A percentile compares a stretch with the other conserved stretches of the same genome.
phyloP scores from a whole-genome alignment of 2,113 vertebrate species.

The Brachyhypopomus gauderio region DNA sequence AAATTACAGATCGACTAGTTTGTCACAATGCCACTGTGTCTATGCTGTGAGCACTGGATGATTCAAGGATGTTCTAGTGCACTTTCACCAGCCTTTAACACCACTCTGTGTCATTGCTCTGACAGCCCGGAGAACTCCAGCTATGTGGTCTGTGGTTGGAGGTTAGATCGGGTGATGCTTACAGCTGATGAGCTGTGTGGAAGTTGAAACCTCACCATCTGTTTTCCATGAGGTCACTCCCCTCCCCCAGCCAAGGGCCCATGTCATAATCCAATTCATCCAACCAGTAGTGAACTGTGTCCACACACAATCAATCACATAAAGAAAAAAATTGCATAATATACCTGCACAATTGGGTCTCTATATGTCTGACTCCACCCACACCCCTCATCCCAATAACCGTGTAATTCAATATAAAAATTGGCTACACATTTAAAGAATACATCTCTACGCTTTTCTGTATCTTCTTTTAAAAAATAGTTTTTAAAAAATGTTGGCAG shows the following conservation, averaged over 20 bases:
- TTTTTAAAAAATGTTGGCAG: too few species aligned
- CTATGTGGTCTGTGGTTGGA: neutral
- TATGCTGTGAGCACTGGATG: neutral
- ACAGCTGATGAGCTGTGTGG: slow-evolving; percentile 67
- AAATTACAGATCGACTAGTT: neutral
- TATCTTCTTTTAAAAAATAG: neutral
- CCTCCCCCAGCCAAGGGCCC: slow-evolving; percentile 44
- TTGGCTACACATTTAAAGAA: neutral
- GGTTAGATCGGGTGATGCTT: slow-evolving; percentile 68
- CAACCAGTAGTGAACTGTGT: slow-evolving; percentile 36
- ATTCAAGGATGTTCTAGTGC: neutral
- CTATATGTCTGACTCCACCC: neutral
- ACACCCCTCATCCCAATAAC: neutral
- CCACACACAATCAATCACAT: slow-evolving; percentile 41
- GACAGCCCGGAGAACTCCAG: slow-evolving; percentile 7
- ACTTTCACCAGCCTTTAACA: neutral
- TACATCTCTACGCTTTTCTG: neutral
- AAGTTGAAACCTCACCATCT: slow-evolving; percentile 69
- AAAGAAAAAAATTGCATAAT: slow-evolving; percentile 56
- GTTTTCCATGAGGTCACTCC: slow-evolving; percentile 65
- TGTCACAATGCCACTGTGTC: neutral
- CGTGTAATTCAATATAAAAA: neutral
- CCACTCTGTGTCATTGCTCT: neutral
- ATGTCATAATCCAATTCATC: slow-evolving; percentile 44
- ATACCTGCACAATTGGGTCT: slow-evolving; percentile 44